These are phyloP conservation scores for Psylliodes chrysocephalus DNA, from an alignment of 2,888 invertebrate genomes.

Conservation along the genomic window DNA sequence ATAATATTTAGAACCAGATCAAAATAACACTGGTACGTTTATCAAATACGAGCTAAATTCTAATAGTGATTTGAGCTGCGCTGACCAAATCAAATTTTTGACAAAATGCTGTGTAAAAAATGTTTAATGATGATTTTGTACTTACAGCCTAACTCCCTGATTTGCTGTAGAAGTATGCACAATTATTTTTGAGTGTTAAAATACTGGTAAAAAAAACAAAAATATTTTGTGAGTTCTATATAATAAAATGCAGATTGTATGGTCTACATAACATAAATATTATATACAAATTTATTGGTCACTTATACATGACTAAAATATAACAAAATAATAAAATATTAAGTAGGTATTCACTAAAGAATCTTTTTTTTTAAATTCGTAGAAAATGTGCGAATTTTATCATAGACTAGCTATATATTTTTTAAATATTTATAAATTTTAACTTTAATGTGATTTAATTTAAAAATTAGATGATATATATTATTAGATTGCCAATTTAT, in stretches of 20 bases:
- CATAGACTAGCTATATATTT: not conserved
- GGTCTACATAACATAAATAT: conserved; percentile 6
- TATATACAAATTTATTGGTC: not conserved
- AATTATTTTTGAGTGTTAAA: no score
- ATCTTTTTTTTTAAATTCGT: not conserved
- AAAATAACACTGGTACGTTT: no score
- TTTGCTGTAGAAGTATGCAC: no score
- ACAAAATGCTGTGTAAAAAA: no score
- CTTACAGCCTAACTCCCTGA: no score
- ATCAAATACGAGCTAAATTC: no score
- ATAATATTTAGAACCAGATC: no score
- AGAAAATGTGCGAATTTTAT: conserved; percentile 7
- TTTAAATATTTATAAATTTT: not conserved
- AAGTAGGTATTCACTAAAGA: no score
- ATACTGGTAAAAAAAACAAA: conserved; percentile 8
- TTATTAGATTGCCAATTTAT: not conserved
- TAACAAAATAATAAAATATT: not conserved
- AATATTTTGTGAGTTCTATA: not conserved
- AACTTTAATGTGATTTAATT: not conserved
- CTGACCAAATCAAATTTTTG: no score
- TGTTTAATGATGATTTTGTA: no score
- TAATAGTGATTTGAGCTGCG: no score
- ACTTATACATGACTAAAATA: not conserved
- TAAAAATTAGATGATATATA: not conserved
- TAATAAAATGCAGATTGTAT: conserved; percentile 6